A percentile compares a stretch with the other conserved stretches of the same genome.
Conservation (phyloP, 2,113 vertebrate species). For the Catharus minimus region DNA sequence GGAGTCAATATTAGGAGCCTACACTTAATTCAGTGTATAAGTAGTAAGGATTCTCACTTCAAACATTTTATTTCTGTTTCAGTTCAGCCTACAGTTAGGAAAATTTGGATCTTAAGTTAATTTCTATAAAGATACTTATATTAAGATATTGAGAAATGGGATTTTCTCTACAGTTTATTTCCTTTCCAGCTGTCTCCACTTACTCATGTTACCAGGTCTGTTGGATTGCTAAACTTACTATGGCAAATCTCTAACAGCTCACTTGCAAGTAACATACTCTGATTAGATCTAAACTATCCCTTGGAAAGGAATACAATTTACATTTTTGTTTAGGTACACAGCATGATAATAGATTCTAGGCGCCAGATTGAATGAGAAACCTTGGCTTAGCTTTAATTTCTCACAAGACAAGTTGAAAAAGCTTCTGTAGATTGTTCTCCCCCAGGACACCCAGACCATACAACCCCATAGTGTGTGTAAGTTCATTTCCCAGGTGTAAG, state of each 20-base stretch:
- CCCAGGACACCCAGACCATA: not conserved
- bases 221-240: not conserved
- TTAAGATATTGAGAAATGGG: not conserved
- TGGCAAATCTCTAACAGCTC: not conserved
- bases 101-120: not conserved
- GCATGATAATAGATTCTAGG: not conserved
- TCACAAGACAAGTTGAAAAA: not conserved
- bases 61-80: not conserved
- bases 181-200: not conserved
- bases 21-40: not conserved
- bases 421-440: not conserved
- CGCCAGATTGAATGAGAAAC: not conserved
- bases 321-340: not conserved
- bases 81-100: not conserved
- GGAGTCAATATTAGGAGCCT: not conserved
- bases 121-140: not conserved
- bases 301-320: not conserved
- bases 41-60: not conserved
- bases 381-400: not conserved
- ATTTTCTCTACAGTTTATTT: not conserved
- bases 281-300: slow-evolving; percentile 5
- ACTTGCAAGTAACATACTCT: not conserved
- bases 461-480: not conserved
- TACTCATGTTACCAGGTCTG: not conserved
- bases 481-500: not conserved